These are phyloP conservation scores for Phylloscopus trochiloides DNA, from an alignment of 2,113 vertebrate genomes.

Conservation along the genomic window DNA sequence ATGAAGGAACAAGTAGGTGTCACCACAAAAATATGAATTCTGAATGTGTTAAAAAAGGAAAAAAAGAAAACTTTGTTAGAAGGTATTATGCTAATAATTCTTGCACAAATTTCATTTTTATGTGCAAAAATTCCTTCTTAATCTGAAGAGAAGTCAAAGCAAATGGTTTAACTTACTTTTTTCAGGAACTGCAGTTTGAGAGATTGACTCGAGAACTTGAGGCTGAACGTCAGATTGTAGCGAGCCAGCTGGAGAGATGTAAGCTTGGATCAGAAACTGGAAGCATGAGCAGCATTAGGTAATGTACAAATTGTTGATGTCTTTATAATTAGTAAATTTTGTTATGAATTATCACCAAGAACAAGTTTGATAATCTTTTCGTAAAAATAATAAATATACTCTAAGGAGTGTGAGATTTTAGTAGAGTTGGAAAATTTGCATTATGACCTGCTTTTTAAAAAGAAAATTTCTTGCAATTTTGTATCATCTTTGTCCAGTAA, in stretches of 20 bases:
- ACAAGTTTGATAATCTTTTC: background rate
- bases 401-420: background rate
- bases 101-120: background rate
- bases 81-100: background rate
- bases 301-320: background rate
- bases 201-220: conserved; percentile 96
- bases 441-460: background rate
- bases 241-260: conserved; percentile 97
- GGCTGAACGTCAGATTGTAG: conserved; percentile 95
- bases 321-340: background rate
- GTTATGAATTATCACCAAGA: background rate
- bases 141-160: background rate
- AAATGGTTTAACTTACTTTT: conserved; percentile 2
- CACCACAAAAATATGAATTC: background rate
- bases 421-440: background rate
- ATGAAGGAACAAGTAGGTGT: background rate
- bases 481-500: background rate
- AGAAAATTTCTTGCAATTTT: background rate
- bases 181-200: conserved; percentile 96
- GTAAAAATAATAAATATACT: background rate
- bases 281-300: conserved; percentile 99
- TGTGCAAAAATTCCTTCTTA: background rate
- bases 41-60: background rate
- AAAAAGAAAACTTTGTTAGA: background rate
- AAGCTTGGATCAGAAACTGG: conserved; percentile 95